Evolutionary conservation across 35 echinoderm and acorn worm genomes (phyloP), one percentile per base, ranked within the genome.

Genomic region (Lytechinus variegatus): DNA sequence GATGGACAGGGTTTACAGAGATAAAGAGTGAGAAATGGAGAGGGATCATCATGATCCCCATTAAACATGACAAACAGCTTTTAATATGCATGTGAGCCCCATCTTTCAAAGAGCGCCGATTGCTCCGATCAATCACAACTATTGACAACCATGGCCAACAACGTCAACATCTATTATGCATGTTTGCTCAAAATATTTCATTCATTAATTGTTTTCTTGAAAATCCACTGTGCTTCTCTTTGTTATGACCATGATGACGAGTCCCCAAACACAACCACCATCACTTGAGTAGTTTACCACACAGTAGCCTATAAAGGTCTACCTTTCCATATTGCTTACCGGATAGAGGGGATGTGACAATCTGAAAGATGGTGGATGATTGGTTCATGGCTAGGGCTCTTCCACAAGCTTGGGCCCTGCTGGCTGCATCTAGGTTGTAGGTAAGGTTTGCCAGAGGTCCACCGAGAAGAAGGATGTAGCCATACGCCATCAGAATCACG

Each of bases 371-470:
- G 27, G 94, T 52, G 9, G 92, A 55, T 27, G 98, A 95, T 94
- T 99, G 98, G 52, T 99, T 99, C 94, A 96, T 86, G 14, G 98
- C 98, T 12, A 99, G 94, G 51, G 96, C 94, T 8, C 94, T 96
- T 19, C 97, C 97, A 89, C 98, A 99, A 4, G 96, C 96, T 58
- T 97, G 96, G 52, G 97, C 98, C 9, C 95, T 52, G 21, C 95
- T 94, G n/a, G 98, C 98, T 4, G 97, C 93, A 24, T 98, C 96
- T 94, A 99, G 94, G 92, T 99, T 99, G 66, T 97, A 94, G 8
- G 86, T 97, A 27, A 99, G 71, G 90, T 99, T 99, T 54, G 96
- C 96, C 87, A 98, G 94, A 4, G 98, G 98, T 12, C 98, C 98
- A n/a, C 95, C 95, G 6, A 98, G 86, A 4, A 99, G 95, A 33